Conservation (phyloP, 1,140 invertebrate genomes). For the Drosophila yakuba region DNA sequence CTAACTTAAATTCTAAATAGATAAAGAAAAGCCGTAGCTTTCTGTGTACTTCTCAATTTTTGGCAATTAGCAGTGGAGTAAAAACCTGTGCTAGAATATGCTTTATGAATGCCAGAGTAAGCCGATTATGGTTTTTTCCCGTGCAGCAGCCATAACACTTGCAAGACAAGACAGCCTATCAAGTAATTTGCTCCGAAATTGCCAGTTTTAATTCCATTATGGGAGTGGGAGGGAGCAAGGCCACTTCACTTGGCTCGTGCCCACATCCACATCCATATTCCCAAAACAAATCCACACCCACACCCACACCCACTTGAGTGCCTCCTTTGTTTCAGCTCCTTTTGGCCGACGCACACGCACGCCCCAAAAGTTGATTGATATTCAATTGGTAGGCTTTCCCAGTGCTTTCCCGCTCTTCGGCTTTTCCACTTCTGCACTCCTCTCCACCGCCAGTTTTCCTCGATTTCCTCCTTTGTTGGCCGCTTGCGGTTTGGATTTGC, state of each 20-base stretch:
- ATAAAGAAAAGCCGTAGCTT: background rate
- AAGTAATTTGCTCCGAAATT: slow-evolving; percentile 66
- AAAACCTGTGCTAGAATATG: background rate
- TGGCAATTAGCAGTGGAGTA: background rate
- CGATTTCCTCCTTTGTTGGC: slow-evolving; percentile 41
- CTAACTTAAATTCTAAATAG: too few relatives aligned
- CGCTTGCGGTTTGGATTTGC: slow-evolving; percentile 77
- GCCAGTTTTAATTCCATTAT: slow-evolving; percentile 83
- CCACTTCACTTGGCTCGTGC: slow-evolving; percentile 22
- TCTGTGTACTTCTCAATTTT: background rate
- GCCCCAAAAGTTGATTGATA: slow-evolving; percentile 78
- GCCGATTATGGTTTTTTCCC: slow-evolving; percentile 3
- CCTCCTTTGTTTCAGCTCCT: slow-evolving; percentile 32
- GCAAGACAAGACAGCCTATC: slow-evolving; percentile 56
- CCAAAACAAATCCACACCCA: background rate
- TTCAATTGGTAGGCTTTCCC: slow-evolving; percentile 83
- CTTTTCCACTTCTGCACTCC: background rate
- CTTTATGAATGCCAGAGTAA: background rate
- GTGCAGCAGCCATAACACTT: slow-evolving; percentile 19
- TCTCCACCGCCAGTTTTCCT: background rate
- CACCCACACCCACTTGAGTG: slow-evolving; percentile 9
- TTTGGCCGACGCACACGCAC: slow-evolving; percentile 27
- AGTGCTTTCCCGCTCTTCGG: background rate
- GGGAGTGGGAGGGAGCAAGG: slow-evolving; percentile 8
- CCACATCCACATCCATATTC: slow-evolving; percentile 1